phyloP scores from a whole-genome alignment of 2,888 invertebrate species.

The Diachrysia chrysitis region DNA sequence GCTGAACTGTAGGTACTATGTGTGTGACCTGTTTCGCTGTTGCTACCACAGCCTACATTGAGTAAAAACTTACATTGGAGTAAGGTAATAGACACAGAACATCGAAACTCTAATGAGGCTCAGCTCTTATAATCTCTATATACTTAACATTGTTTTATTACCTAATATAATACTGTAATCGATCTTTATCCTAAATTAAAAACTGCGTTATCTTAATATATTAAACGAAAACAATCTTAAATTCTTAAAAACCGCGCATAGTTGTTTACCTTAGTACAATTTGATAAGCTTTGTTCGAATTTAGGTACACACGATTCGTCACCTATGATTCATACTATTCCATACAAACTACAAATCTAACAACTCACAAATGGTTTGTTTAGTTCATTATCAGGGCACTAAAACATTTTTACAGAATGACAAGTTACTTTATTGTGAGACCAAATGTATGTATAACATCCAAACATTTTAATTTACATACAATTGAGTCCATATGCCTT shows the following conservation, averaged over 20 bases:
- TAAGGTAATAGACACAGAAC: too few relatives aligned
- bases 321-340: neutral
- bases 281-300: neutral
- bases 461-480: neutral
- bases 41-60: neutral
- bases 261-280: neutral
- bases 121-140: too few relatives aligned
- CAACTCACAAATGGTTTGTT: slow-evolving; percentile 48
- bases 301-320: slow-evolving; percentile 1
- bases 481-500: neutral
- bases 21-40: slow-evolving; percentile 42
- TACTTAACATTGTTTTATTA: too few relatives aligned
- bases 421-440: neutral
- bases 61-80: neutral
- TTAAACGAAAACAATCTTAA: neutral
- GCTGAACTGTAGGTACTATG: slow-evolving; percentile 11
- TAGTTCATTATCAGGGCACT: slow-evolving; percentile 46
- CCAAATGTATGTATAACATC: neutral
- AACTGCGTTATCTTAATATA: neutral
- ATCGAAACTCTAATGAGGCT: too few relatives aligned
- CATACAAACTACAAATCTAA: slow-evolving; percentile 33
- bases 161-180: neutral
- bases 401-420: neutral
- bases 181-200: neutral
- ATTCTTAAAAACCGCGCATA: neutral